These are phyloP conservation scores for Piprites chloris DNA, from an alignment of 2,113 vertebrate species.

Conservation along the genomic window DNA sequence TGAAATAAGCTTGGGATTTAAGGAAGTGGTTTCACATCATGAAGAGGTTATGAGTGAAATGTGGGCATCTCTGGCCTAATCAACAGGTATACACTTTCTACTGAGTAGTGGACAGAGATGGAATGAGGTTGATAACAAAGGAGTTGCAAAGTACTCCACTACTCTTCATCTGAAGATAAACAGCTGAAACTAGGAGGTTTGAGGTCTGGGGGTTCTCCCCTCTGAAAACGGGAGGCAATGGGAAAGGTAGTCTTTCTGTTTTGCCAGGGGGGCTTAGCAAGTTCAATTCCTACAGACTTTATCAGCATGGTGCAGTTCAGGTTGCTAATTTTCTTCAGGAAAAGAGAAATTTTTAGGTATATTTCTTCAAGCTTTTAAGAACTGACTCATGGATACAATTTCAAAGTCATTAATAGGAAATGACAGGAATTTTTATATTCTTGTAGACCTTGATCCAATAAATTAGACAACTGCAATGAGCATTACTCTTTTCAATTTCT, in stretches of 20 bases:
- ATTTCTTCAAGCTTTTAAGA: neutral
- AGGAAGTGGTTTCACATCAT: neutral
- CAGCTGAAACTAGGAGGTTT: neutral
- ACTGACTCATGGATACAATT: neutral
- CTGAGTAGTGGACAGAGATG: neutral
- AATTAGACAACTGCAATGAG: neutral
- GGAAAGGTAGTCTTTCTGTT: neutral
- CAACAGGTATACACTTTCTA: neutral
- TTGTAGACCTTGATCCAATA: neutral
- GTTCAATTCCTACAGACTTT: neutral
- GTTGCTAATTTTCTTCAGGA: neutral
- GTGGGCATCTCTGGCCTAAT: neutral
- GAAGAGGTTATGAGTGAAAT: neutral
- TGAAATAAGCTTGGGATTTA: neutral
- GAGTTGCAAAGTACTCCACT: neutral
- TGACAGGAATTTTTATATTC: neutral
- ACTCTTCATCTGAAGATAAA: neutral
- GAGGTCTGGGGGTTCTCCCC: fast-evolving
- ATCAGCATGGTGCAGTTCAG: neutral
- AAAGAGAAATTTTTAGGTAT: neutral
- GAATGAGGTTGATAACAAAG: neutral
- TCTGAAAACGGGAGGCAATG: neutral
- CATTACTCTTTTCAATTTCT: neutral
- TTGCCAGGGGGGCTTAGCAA: neutral
- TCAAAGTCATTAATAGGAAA: conserved; percentile 20